Percentiles rank a stretch among this genome's conserved stretches.
Conservation (phyloP, 2,888 invertebrate species). For the Sicus ferrugineus region DNA sequence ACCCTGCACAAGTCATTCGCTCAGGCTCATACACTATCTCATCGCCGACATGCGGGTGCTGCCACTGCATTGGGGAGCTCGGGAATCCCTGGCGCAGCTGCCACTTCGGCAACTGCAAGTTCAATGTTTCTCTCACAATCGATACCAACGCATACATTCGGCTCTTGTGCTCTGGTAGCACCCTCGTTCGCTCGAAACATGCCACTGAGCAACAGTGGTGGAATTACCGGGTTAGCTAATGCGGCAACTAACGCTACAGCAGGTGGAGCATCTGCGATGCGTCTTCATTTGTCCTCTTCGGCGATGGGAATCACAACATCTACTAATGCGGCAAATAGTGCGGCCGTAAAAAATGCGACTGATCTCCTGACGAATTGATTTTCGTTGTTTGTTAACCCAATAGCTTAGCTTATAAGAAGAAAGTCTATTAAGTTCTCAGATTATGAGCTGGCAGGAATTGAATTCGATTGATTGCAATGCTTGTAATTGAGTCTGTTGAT, state of each 20-base stretch:
- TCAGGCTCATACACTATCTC: background rate
- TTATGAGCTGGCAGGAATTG: too few relatives aligned
- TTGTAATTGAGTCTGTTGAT: too few relatives aligned
- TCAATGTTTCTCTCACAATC: slow-evolving; percentile 50
- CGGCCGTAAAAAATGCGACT: slow-evolving; percentile 52
- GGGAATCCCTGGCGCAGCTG: background rate
- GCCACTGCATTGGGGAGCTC: background rate
- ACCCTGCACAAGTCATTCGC: slow-evolving; percentile 22
- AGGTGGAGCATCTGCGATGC: slow-evolving; percentile 29
- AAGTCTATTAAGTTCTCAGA: background rate
- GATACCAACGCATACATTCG: slow-evolving; percentile 61
- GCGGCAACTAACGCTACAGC: background rate
- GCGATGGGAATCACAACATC: slow-evolving; percentile 40
- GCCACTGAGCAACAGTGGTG: background rate
- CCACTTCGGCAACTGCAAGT: slow-evolving; percentile 32
- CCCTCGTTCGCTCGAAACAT: slow-evolving; percentile 52
- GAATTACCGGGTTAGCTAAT: slow-evolving; percentile 21
- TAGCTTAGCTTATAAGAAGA: background rate
- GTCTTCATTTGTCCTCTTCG: slow-evolving; percentile 42
- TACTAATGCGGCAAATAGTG: slow-evolving; percentile 3
- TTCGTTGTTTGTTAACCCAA: slow-evolving; percentile 32
- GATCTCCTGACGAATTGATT: slow-evolving; percentile 60
- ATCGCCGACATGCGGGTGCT: slow-evolving; percentile 3
- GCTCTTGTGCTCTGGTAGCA: slow-evolving; percentile 59
- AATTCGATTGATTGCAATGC: too few relatives aligned